phyloP scores from a whole-genome alignment of 2,113 vertebrate genomes.

The Pithys albifrons region DNA sequence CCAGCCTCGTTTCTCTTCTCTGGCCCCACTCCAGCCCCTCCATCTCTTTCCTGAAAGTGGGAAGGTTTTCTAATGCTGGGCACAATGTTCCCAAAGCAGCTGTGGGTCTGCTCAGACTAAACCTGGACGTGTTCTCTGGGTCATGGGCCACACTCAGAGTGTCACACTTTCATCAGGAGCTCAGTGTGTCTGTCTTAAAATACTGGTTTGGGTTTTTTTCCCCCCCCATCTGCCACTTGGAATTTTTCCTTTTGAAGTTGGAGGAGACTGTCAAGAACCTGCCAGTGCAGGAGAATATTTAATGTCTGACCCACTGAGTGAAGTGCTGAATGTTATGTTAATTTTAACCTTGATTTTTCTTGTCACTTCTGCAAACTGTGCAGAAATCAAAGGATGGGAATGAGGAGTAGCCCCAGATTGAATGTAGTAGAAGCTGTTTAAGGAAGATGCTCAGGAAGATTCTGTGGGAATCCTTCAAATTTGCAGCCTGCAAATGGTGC shows the following conservation, averaged over 20 bases:
- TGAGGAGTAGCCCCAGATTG: neutral
- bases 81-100: neutral
- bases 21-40: too few relatives aligned
- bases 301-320: neutral
- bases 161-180: neutral
- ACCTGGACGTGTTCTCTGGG: accelerated
- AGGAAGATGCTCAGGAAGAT: neutral
- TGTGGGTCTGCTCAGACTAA: neutral
- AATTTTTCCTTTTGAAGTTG: neutral
- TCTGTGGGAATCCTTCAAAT: neutral
- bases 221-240: neutral
- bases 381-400: neutral
- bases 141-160: accelerated
- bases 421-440: neutral
- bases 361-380: neutral
- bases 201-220: neutral
- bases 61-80: neutral
- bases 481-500: neutral
- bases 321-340: neutral
- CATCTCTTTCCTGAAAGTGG: neutral
- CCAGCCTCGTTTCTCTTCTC: too few relatives aligned
- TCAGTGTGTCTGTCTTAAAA: neutral
- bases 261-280: neutral
- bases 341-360: neutral
- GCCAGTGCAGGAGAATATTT: neutral